Base-by-base conservation (phyloP, 2,113 vertebrate species). In the Trogon surrucura region DNA sequence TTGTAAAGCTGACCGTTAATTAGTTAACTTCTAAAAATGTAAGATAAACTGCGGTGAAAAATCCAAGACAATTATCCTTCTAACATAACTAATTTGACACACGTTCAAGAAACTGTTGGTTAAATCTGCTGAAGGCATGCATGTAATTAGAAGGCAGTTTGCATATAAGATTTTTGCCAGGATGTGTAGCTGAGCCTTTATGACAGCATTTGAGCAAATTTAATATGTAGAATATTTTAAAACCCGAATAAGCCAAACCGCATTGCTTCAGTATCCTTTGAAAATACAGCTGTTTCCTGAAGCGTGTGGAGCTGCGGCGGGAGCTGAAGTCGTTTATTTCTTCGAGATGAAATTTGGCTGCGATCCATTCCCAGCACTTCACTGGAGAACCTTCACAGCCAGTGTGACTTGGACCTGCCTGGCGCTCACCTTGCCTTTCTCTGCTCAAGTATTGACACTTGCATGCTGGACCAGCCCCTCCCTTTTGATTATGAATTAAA, bases 281-380 rank as follows among this genome's bases (percentile, higher is more conserved):
- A 80, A 91, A 96, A 93, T 67, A 86, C 69, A 88, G 72, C 83
- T 50, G 6, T 78, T 96, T 96, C 88, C 95, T 90, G 75, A 91
- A 93, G 88, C 53, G 85, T 54, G 45, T 80, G 48, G 34, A 92
- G 85, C 90, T 90, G 57, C 95, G 23, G 10, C 8, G 2, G 93
- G 93, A 94, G 80, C 89, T 94, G 93, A 61, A 91, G 83, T 85
- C 93, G 88, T 95, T 95, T 96, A 56, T 95, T 96, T 95, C 75
- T 91, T 79, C 81, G 89, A 89, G 89, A 89, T 92, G 51, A 89
- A 81, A 84, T 86, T 84, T 95, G 91, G 83, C 95, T 86, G 72
- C 0, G 1, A 70, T 86, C 60, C 6, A 1, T 82, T 91, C 79
- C 74, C 73, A 6, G 41, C 82, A 21, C 71, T 95, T 91, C 26